Evolutionary conservation across 2,113 vertebrate genomes (phyloP).

Genomic region (Donacobius atricapilla): DNA sequence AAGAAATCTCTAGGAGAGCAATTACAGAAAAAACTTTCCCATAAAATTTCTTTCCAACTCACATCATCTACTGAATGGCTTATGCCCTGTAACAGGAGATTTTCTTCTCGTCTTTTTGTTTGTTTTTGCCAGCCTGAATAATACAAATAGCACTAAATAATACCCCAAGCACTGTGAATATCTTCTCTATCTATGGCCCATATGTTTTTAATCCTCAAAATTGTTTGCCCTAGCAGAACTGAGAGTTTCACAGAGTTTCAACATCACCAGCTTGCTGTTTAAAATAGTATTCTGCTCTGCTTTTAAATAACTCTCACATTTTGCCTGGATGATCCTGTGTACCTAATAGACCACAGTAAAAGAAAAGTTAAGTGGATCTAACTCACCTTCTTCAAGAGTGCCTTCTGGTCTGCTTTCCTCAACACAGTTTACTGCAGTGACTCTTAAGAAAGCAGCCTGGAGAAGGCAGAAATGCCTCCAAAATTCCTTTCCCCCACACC

Average conservation of each 20-base stretch:
- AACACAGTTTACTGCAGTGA: background rate
- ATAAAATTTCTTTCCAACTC: conserved; percentile 57
- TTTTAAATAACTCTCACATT: background rate
- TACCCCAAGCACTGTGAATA: background rate
- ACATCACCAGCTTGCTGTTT: background rate
- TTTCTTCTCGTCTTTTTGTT: background rate
- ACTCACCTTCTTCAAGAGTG: background rate
- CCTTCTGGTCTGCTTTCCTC: background rate
- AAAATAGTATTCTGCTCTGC: conserved; percentile 4
- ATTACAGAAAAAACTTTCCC: conserved; percentile 50
- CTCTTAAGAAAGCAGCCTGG: background rate
- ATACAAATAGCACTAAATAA: conserved; percentile 43
- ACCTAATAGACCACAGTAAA: background rate
- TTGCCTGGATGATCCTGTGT: background rate
- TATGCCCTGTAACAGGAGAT: conserved; percentile 30
- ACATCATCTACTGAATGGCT: conserved; percentile 1
- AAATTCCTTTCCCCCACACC: background rate
- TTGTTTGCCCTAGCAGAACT: background rate
- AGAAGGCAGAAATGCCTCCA: background rate
- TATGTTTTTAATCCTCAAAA: conserved; percentile 47
- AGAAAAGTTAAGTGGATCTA: background rate
- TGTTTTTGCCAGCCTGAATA: conserved; percentile 30
- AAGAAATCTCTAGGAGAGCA: conserved; percentile 56
- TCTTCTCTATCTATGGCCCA: conserved; percentile 2
- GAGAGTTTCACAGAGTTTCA: background rate